A percentile compares a stretch with the other conserved stretches of the same genome.
These are phyloP conservation scores for Paraescarpia echinospica DNA, from an alignment of 1,140 invertebrate genomes.

Conservation along the genomic window DNA sequence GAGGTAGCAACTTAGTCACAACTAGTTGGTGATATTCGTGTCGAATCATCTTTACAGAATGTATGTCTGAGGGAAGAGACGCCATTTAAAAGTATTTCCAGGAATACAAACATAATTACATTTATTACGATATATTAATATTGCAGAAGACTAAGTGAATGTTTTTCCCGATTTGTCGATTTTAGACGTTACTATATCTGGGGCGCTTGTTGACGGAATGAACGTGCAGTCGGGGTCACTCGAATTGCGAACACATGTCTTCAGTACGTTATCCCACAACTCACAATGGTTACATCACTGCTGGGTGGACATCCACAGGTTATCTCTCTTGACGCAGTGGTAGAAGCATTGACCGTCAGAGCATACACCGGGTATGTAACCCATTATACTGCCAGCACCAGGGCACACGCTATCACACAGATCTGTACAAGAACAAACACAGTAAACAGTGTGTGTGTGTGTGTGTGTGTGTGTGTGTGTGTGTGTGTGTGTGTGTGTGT, in stretches of 20 bases:
- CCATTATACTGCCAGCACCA: neutral
- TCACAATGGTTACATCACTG: neutral
- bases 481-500: neutral
- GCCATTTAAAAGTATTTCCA: no score
- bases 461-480: neutral
- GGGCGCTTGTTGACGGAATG: neutral
- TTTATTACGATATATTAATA: no score
- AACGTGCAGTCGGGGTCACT: neutral
- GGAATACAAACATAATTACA: no score
- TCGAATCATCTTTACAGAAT: no score
- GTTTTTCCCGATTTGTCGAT: neutral
- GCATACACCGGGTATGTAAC: neutral
- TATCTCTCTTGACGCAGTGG: neutral
- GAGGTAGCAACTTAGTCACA: neutral
- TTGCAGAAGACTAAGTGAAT: neutral
- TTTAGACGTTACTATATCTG: neutral
- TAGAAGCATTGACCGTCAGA: neutral
- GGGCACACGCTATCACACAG: neutral
- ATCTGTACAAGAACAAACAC: neutral
- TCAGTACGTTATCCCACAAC: neutral
- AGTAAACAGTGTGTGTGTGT: neutral
- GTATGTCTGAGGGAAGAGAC: no score
- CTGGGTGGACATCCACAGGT: neutral
- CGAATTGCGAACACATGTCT: neutral
- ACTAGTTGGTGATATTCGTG: no score